These are phyloP conservation scores for Sylvietta virens DNA, from an alignment of 2,113 vertebrate genomes.

Conservation along the genomic window DNA sequence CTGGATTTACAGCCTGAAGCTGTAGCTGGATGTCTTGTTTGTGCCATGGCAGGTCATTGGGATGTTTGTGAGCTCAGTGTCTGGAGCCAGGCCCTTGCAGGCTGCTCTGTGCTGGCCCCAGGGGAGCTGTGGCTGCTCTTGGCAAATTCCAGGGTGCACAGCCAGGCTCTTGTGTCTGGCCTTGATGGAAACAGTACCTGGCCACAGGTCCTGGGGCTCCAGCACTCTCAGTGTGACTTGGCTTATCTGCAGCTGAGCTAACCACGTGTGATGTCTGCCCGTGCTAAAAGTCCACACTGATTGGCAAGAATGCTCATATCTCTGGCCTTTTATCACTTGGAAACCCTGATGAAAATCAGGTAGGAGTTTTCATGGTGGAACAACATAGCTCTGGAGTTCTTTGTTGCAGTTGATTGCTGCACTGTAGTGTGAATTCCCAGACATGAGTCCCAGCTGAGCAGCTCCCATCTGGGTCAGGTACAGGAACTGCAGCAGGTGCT, in stretches of 20 bases:
- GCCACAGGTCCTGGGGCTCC: background rate
- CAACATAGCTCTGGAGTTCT: background rate
- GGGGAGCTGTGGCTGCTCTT: background rate
- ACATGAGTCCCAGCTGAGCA: background rate
- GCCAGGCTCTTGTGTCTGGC: background rate
- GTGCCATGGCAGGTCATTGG: background rate
- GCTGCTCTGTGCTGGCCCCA: background rate
- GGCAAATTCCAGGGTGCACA: background rate
- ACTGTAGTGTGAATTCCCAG: background rate
- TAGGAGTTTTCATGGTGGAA: background rate
- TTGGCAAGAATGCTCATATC: background rate
- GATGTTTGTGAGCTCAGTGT: background rate
- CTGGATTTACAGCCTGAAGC: background rate
- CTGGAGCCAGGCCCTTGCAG: background rate
- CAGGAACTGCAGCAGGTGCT: background rate
- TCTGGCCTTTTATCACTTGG: background rate
- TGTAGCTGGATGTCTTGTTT: background rate
- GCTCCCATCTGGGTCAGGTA: background rate
- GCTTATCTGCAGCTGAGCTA: background rate
- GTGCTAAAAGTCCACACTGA: background rate
- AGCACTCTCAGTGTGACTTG: background rate
- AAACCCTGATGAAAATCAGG: background rate
- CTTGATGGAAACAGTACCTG: background rate
- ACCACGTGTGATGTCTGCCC: accelerated
- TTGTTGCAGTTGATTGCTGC: background rate